Base-by-base conservation (phyloP, 1,140 invertebrate genomes). In the Penaeus indicus region DNA sequence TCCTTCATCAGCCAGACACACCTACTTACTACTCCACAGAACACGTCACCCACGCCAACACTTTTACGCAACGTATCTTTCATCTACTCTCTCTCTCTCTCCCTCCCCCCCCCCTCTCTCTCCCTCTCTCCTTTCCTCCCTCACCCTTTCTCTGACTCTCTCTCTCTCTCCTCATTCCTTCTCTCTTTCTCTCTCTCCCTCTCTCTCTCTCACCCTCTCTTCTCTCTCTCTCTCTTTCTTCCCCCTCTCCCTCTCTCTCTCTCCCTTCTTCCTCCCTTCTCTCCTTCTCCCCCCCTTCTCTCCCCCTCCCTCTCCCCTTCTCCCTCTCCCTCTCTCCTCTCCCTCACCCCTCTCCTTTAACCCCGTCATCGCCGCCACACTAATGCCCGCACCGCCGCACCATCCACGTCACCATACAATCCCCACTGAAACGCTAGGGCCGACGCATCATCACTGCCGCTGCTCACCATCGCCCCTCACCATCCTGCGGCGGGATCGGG, bases 141-240 rank as follows among this genome's bases (percentile, higher is more conserved):
- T 22, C 42, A 61, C n/a, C 18, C 60, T 21, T 21, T 60, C 27
- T 21, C 61, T 81, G 19, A 13, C 77, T 79, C 77, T 42, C n/a
- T 13, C 60, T 60, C 22, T 60, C 25, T 21, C 61, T 60, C 25
- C 19, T 60, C 78, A 18, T 42, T 8, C 78, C 25, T 18, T 60
- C 47, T 81, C 79, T 81, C 79, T 81, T 47, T 81, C 42, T 67
- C 18, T 67, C 64, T 67, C 64, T 3, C 64, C 10, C 64, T 67
- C 18, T 19, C 64, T 16, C 64, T 19, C 64, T 19, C 64, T 19
- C 64, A 0, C 64, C 10, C 18, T 7, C 64, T 3, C 2, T 32
- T 38, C 62, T 47, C 5, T 25, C 60, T 18, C 60, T 16, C 10
- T 32, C 62, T 4, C 64, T 21, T 2, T 64, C 32, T 67, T 7